A percentile compares a stretch with the other conserved stretches of the same genome.
phyloP scores from a whole-genome alignment of 2,888 invertebrate genomes.

The Ypsolopha sequella region DNA sequence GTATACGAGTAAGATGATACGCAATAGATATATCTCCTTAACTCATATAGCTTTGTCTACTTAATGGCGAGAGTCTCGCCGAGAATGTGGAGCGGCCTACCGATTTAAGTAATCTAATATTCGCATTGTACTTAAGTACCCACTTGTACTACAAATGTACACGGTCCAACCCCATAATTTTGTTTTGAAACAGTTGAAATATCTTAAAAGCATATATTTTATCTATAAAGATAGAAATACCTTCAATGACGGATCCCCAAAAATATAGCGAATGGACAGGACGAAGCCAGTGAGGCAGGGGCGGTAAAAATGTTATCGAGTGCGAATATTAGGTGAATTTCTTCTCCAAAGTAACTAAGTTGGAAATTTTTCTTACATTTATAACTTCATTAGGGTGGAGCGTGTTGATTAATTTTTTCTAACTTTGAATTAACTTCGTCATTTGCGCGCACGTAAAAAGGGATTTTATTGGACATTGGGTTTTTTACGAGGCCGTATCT shows the following conservation, averaged over 20 bases:
- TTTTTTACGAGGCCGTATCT: too few relatives aligned
- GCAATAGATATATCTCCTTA: too few relatives aligned
- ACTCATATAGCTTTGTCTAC: too few relatives aligned
- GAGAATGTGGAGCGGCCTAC: too few relatives aligned
- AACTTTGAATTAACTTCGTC: constrained; percentile 34
- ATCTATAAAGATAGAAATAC: not conserved
- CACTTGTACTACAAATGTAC: too few relatives aligned
- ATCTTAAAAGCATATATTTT: not conserved
- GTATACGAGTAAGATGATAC: too few relatives aligned
- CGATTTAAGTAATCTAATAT: too few relatives aligned
- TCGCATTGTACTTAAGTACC: too few relatives aligned
- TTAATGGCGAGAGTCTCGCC: too few relatives aligned
- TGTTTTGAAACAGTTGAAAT: too few relatives aligned
- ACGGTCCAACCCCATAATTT: too few relatives aligned
- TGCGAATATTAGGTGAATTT: not conserved
- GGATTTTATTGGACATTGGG: constrained; percentile 34
- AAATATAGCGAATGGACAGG: not conserved
- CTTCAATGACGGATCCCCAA: not conserved
- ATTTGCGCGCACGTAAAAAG: constrained; percentile 50
- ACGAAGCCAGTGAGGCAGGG: not conserved
- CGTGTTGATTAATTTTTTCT: constrained; percentile 58
- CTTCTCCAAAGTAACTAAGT: constrained; percentile 23
- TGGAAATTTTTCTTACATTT: constrained; percentile 9
- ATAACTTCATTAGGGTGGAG: constrained; percentile 36
- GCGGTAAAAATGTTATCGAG: not conserved